phyloP scores from a whole-genome alignment of 2,113 vertebrate genomes.

The Gobio gobio region DNA sequence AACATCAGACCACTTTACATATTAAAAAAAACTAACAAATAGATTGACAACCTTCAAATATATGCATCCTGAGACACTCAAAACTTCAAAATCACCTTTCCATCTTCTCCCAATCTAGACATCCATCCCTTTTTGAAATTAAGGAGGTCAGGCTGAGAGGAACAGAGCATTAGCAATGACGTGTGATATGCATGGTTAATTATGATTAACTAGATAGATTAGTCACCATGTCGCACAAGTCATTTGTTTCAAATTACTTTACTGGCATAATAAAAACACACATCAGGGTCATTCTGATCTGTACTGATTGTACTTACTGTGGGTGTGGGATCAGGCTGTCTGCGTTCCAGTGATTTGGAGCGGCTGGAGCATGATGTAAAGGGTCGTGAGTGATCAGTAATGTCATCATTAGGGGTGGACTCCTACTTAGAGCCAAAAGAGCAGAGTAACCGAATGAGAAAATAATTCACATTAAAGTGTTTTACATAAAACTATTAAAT shows the following conservation, averaged over 20 bases:
- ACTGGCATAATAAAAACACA: background rate
- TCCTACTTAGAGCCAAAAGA: background rate
- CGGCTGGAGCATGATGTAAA: conserved; percentile 40
- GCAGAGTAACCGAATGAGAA: background rate
- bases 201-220: background rate
- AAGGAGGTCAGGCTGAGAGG: conserved; percentile 64
- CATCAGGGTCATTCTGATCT: background rate
- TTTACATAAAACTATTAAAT: too few relatives aligned
- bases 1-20: conserved; percentile 16
- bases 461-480: background rate
- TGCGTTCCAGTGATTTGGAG: conserved; percentile 64
- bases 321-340: conserved; percentile 48
- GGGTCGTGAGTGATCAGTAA: conserved; percentile 37
- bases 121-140: conserved; percentile 73
- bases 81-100: conserved; percentile 61
- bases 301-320: conserved; percentile 52
- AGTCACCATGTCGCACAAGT: background rate
- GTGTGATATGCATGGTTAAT: background rate
- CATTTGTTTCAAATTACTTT: background rate
- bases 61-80: background rate
- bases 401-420: background rate
- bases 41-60: background rate
- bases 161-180: conserved; percentile 1
- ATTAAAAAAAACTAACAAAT: background rate
- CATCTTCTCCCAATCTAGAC: conserved; percentile 63